Evolutionary conservation across 2,113 vertebrate genomes (phyloP).

Genomic region (Ictalurus furcatus): DNA sequence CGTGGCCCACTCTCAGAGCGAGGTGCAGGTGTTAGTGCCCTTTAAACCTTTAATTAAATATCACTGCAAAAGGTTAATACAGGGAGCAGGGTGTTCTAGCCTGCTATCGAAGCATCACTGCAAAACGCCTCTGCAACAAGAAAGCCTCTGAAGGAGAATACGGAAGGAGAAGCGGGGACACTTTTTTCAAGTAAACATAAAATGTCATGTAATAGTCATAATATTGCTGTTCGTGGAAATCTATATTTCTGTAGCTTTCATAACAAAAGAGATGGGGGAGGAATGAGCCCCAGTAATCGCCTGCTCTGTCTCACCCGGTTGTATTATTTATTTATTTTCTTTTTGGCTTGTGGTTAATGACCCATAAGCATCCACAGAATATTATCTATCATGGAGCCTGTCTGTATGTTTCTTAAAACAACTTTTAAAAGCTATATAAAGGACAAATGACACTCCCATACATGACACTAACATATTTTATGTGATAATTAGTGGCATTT

Average conservation of each 20-base stretch:
- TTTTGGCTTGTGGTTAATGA: neutral
- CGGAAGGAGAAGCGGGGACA: neutral
- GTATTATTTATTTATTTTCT: no score
- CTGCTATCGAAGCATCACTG: slow-evolving; percentile 56
- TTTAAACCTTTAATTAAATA: slow-evolving; percentile 80
- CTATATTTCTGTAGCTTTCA: neutral
- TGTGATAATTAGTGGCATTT: slow-evolving; percentile 51
- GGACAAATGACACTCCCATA: slow-evolving; percentile 29
- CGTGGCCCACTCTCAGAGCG: slow-evolving; percentile 49
- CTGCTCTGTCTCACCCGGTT: neutral
- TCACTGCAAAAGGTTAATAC: slow-evolving; percentile 76
- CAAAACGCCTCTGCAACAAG: slow-evolving; percentile 51
- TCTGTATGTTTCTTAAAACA: neutral
- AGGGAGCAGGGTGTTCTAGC: slow-evolving; percentile 62
- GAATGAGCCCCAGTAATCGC: neutral
- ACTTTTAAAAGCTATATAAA: slow-evolving; percentile 40
- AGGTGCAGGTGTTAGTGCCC: slow-evolving; percentile 66
- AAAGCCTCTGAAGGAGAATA: neutral
- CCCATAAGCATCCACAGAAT: slow-evolving; percentile 6
- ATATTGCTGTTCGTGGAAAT: neutral
- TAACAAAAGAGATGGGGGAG: neutral
- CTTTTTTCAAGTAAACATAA: slow-evolving; percentile 9
- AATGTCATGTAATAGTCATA: neutral
- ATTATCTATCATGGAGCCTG: neutral
- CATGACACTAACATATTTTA: neutral